Evolutionary conservation across 2,113 vertebrate genomes (phyloP), one percentile per base, ranked within the genome.

Genomic region (Sakesphorus luctuosus): DNA sequence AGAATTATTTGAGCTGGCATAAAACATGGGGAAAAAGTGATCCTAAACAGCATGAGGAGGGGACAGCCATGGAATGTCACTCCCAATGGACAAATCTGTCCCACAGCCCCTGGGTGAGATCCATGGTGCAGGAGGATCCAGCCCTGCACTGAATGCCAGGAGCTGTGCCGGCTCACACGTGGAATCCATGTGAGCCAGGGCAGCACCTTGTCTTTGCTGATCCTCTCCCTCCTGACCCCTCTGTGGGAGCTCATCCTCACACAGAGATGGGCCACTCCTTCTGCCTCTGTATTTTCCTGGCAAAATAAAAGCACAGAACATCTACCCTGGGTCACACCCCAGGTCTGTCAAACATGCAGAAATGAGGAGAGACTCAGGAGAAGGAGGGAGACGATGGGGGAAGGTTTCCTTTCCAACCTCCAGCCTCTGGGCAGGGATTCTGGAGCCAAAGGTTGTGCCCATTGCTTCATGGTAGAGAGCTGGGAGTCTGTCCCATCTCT

Each of bases 101-200:
- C 13, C 43, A 23, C 26, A 84, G 81, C 35, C 25, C 25, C 46
- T 43, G 49, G 9, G 85, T 21, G 15, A 21, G 13, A 26, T 18
- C 36, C 0, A 0, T 40, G 8, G 53, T 5, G 26, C 71, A 50
- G 68, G 33, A 0, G 3, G 9, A 72, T 40, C 5, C 20, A 18
- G 46, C 36, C 6, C 1, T 8, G 68, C 21, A 4, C 5, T 23
- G 47, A 29, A 1, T 29, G 11, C 73, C 2, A 1, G 44, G 43
- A 36, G 46, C 46, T 53, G 31, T 24, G 47, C 7, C 6, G 58
- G 35, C 8, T 63, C 18, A 10, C n/a, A 6, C 1, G 0, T 35
- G 71, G 55, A 43, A 85, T 18, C 0, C 0, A 24, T 38, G 6
- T 6, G 80, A 79, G 26, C 28, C 46, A 2, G 3, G 33, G 73